Base-by-base conservation (phyloP, 2,113 vertebrate species). In the Nyctereutes procyonoides region DNA sequence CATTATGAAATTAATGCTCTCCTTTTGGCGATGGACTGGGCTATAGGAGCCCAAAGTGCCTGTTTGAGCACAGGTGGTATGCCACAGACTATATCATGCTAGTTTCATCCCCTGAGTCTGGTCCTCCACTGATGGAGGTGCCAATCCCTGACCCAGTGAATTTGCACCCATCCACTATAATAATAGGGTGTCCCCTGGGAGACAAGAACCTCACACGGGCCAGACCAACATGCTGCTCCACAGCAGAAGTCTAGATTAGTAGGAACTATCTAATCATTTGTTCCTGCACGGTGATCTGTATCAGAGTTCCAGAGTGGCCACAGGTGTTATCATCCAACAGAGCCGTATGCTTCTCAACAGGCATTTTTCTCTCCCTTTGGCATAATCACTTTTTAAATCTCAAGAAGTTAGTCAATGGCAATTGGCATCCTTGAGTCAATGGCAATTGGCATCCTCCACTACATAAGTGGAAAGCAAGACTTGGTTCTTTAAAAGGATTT, bases 1-100 rank as follows among this genome's bases (percentile, higher is more conserved):
- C 8, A 24, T 22, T 24, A 51, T 43, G 24, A 43, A 8, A 43
- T 26, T 38, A 87, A 2, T 14, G 0, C 10, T 71, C 58, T 55
- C 9, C 30, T 65, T 58, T 20, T 14, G 2, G 0, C 1, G 28
- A 2, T 3, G 10, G 24, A 55, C 14, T 15, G 14, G 14, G 14
- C 3, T 51, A 1, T 12, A 79, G 24, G n/a, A 11, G 2, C 28
- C 2, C 12, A 22, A 8, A 22, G 4, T 55, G 22, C 3, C 35
- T 24, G 17, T 10, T 15, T 60, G 73, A 32, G 43, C 11, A 22
- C 17, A 9, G 28, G 8, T 55, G 26, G 35, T 6, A 12, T 0
- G 3, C 20, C 43, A 10, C 8, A 35, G 28, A 43, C 3, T 28
- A 0, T 15, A 11, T 83, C 43, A 83, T 51, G 26, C 5, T 15